Evolutionary conservation across 1,140 invertebrate species (phyloP), one percentile per base, ranked within the genome.

Genomic region (Bombus confusus): DNA sequence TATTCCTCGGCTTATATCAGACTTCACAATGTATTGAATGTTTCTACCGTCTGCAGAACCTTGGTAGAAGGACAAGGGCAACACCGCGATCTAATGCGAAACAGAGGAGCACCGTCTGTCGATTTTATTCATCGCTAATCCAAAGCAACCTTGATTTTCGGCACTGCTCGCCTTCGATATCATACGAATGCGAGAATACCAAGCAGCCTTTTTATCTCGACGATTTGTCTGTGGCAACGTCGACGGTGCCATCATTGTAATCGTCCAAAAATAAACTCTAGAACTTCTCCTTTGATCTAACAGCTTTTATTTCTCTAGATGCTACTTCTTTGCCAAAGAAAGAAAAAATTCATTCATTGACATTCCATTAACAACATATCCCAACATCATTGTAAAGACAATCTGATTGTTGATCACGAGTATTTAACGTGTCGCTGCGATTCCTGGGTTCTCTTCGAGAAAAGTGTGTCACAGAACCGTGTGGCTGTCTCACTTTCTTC

Each of bases 121-220:
- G 77, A 66, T 90, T 86, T 87, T 90, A 85, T 91, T 82, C 84
- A 62, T 82, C 52, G 84, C 86, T 87, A 91, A 86, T 91, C 69
- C 74, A 74, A 74, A 41, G n/a, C 75, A 88, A 85, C 90, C 89
- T 91, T 90, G 90, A 91, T 91, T 90, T 90, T 90, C 39, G 89
- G 75, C 74, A 76, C 78, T 71, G 72, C 43, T 87, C 69, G 59
- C 75, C 83, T 86, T 90, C 76, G 76, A 25, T 62, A 75, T 66
- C 22, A n/a, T 52, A 79, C 39, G 68, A 86, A 90, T 90, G 86
- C 43, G 83, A 66, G 64, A 76, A 87, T 83, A 86, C 73, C 68
- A 81, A 88, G 52, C 85, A 62, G 74, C 43, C 57, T 34, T 72
- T 75, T 87, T 90, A 90, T 89, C 88, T 47, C 28, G 64, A 18